phyloP scores from a whole-genome alignment of 2,113 vertebrate species.

The Oxyruncus cristatus region DNA sequence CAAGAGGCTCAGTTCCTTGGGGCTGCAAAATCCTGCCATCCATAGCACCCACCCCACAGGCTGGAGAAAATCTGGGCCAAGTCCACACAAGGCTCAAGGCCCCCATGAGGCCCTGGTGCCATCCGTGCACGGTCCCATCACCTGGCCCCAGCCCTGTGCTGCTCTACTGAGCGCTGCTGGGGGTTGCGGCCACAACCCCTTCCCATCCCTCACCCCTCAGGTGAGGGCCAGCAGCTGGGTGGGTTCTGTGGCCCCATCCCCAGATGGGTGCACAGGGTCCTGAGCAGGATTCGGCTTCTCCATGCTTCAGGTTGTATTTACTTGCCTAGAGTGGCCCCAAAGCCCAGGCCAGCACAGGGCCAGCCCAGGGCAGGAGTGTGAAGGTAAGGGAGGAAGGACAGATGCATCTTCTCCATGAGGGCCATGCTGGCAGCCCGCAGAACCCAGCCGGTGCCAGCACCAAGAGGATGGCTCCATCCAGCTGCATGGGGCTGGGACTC shows the following conservation, averaged over 20 bases:
- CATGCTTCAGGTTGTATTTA: background rate
- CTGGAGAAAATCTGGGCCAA: background rate
- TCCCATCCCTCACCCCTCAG: background rate
- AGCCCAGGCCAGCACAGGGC: too few relatives aligned
- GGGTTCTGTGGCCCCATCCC: background rate
- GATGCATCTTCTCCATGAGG: background rate
- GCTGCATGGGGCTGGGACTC: background rate
- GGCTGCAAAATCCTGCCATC: background rate
- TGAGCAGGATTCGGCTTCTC: fast-evolving
- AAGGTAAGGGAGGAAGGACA: background rate
- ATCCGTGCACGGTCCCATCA: fast-evolving
- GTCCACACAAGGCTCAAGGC: fast-evolving
- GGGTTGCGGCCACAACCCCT: background rate
- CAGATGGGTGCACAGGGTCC: fast-evolving
- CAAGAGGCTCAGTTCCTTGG: fast-evolving
- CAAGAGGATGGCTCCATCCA: fast-evolving
- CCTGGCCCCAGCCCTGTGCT: fast-evolving
- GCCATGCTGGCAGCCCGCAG: fast-evolving
- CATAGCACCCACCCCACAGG: fast-evolving
- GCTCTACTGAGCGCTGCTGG: fast-evolving
- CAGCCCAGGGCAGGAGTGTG: fast-evolving
- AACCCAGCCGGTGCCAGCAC: background rate
- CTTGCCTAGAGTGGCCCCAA: background rate
- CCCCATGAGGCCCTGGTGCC: fast-evolving
- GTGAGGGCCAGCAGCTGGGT: fast-evolving